Evolutionary conservation across 2,888 invertebrate species (phyloP).

Genomic region (Drosophila aldrichi): DNA sequence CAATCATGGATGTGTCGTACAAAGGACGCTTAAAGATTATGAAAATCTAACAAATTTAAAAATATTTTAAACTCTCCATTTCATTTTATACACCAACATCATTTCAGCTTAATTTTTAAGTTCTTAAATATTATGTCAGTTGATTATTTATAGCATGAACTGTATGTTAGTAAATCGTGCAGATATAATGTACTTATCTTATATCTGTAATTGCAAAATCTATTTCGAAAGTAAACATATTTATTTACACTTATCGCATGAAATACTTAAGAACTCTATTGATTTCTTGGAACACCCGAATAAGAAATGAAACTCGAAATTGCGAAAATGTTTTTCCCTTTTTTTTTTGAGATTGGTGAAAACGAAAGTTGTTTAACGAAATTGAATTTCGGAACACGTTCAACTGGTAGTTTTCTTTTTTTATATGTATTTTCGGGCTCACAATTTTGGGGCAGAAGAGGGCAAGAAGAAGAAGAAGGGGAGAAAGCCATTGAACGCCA

Average conservation of each 20-base stretch:
- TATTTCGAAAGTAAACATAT: not conserved
- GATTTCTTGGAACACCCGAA: not conserved
- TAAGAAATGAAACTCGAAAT: not conserved
- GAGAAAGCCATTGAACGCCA: conserved; percentile 13
- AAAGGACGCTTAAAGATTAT: not conserved
- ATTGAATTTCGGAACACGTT: conserved; percentile 8
- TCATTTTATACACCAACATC: not conserved
- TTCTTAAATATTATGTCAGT: not conserved
- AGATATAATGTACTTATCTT: not conserved
- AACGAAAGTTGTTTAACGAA: not conserved
- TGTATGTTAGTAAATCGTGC: not conserved
- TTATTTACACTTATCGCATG: conserved; percentile 4
- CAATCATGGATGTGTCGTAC: not conserved
- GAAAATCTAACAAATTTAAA: not conserved
- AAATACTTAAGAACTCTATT: not conserved
- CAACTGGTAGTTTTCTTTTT: not conserved
- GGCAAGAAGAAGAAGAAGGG: not conserved
- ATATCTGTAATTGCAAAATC: conserved; percentile 6
- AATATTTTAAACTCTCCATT: not conserved
- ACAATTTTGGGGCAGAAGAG: not conserved
- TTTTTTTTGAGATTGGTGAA: not conserved
- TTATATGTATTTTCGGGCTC: not conserved
- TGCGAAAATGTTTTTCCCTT: too few species aligned
- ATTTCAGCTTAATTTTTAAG: not conserved
- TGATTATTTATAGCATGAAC: conserved; percentile 1